phyloP scores from a whole-genome alignment of 2,113 vertebrate species.

The Oenanthe melanoleuca region DNA sequence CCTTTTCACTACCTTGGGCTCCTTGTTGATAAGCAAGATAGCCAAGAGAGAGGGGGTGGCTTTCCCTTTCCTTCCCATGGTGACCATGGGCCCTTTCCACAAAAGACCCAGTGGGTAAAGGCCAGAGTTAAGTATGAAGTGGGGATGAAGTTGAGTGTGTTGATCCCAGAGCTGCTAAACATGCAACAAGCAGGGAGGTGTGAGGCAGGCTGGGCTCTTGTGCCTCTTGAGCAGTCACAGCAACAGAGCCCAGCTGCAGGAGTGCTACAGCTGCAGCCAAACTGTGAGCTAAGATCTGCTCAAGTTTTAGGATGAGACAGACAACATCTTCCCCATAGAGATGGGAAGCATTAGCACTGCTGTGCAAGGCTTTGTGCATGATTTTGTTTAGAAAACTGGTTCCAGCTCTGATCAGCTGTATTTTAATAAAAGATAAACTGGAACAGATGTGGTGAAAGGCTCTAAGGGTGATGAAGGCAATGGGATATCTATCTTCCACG shows the following conservation, averaged over 20 bases:
- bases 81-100: neutral
- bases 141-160: neutral
- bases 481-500: neutral
- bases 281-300: neutral
- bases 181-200: rapidly evolving
- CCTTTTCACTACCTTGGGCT: neutral
- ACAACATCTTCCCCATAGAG: neutral
- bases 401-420: conserved; percentile 17
- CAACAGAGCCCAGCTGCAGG: neutral
- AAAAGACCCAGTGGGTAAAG: neutral
- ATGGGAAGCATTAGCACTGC: neutral
- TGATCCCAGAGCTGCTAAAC: neutral
- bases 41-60: neutral
- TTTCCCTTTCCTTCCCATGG: neutral
- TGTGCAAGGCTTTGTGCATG: neutral
- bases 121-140: neutral
- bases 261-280: neutral
- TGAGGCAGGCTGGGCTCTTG: rapidly evolving
- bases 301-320: neutral
- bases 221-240: rapidly evolving
- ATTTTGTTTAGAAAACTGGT: conserved; percentile 23
- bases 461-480: neutral
- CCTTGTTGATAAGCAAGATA: neutral
- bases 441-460: conserved; percentile 28
- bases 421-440: neutral